These are phyloP conservation scores for Oreortyx pictus DNA, from an alignment of 2,797 vertebrate species.

Conservation along the genomic window DNA sequence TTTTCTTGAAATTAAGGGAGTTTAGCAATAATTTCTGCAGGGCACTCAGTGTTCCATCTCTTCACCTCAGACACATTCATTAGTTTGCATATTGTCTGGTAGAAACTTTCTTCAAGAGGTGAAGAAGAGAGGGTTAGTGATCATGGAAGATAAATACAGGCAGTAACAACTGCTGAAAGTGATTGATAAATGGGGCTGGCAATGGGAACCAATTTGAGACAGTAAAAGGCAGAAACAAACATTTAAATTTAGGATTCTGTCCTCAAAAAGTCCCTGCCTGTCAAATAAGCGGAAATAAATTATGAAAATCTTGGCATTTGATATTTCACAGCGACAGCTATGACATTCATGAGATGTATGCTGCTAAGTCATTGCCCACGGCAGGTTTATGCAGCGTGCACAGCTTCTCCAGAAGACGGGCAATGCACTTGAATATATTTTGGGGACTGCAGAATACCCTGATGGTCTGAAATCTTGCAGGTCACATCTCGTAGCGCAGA, in stretches of 20 bases:
- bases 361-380: not conserved
- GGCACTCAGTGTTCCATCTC: not conserved
- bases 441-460: not conserved
- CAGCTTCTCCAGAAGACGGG: not conserved
- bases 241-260: constrained; percentile 16
- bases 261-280: constrained; percentile 42
- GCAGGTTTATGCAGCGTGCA: not conserved
- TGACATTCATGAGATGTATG: constrained; percentile 23
- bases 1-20: not conserved
- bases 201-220: not conserved
- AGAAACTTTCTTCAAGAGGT: not conserved
- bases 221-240: constrained; percentile 24
- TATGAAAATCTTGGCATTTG: not conserved
- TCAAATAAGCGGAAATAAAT: not conserved
- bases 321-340: constrained; percentile 20
- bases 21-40: not conserved
- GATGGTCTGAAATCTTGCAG: not conserved
- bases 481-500: rapidly evolving
- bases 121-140: not conserved
- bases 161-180: not conserved
- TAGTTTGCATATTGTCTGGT: not conserved
- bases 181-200: constrained; percentile 8
- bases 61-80: not conserved
- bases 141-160: constrained; percentile 17
- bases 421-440: rapidly evolving